Evolutionary conservation across 64 coral and sea anemone species (phyloP), one percentile per base, ranked within the genome.

Genomic region (Catalaphyllia jardinei): DNA sequence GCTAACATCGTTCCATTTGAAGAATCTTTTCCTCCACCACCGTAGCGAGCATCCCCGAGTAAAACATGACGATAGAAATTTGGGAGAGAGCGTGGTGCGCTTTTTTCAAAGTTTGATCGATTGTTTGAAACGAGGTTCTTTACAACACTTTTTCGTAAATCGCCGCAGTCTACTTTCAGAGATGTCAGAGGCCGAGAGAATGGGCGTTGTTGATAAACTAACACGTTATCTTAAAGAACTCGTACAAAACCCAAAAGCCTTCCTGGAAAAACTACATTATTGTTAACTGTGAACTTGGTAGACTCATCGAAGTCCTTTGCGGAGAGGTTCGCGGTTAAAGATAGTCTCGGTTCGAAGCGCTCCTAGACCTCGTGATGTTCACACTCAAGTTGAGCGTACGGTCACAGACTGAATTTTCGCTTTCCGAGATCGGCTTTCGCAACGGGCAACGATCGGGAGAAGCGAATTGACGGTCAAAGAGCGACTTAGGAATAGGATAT

Each of bases 131-230:
- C 4, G 12, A 5, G 86, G 63, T 3, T 19, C 2, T 8, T 51
- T 93, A 18, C 12, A 11, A 10, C 91, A 93, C 49, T 93, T 88
- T 62, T 93, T 93, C 49, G 67, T 93, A 80, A 5, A 8, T 10
- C 25, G 76, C 49, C 31, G 22, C 20, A 80, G 88, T 29, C 79
- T 93, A 20, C 9, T 93, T 20, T 27, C 67, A 29, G 38, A 15
- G 51, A 82, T 93, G 22, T 2, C 20, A 46, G 1, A 64, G 31
- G 42, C 24, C 2, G 76, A 17, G 2, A 57, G 76, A 72, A 4
- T 31, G 10, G 12, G 64, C 31, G 52, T 93, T 5, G 77, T 31
- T 11, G 0, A 9, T n/a, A 51, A 12, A 54, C 52, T 93, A 12
- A 15, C 63, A 5, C 18, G 24, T 9, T 73, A 88, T 64, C n/a